Percentiles rank a stretch among this genome's conserved stretches.
Conservation (phyloP, 30 jellyfish, hydroid and myxozoan species). For the Clytia hemisphaerica region DNA sequence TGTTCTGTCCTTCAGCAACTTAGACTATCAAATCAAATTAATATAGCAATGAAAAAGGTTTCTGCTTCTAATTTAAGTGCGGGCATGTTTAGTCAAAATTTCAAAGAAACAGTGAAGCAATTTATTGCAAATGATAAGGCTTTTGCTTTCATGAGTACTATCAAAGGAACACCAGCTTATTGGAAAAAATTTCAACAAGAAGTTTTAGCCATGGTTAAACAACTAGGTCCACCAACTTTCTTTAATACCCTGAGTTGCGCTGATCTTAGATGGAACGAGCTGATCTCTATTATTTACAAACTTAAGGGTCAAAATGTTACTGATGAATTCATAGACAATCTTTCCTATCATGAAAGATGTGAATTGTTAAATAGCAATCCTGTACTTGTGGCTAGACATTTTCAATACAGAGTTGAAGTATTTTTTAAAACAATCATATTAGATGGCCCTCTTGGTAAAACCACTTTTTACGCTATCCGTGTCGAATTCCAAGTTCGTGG, state of each 20-base stretch:
- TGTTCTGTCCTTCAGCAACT: conserved; percentile 13
- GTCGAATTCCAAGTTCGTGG: too few relatives aligned
- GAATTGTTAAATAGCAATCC: conserved; percentile 23
- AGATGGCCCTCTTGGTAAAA: too few relatives aligned
- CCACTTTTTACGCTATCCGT: too few relatives aligned
- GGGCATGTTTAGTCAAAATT: conserved; percentile 7
- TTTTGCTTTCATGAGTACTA: conserved; percentile 10
- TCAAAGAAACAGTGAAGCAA: conserved; percentile 7
- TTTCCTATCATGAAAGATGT: conserved; percentile 15
- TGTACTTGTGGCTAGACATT: conserved; percentile 33
- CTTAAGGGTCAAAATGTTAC: not conserved
- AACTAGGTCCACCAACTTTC: conserved; percentile 31
- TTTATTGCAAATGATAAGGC: conserved; percentile 17
- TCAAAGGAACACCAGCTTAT: conserved; percentile 44
- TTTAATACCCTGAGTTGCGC: conserved; percentile 30
- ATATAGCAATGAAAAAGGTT: conserved; percentile 21
- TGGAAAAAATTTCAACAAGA: conserved; percentile 33
- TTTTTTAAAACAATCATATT: conserved; percentile 25
- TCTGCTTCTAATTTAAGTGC: conserved; percentile 3
- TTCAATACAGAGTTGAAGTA: conserved; percentile 31
- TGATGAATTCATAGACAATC: conserved; percentile 3
- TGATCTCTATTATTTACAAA: not conserved
- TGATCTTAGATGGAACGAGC: conserved; percentile 34
- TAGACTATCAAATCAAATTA: conserved; percentile 5
- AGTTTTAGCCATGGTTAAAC: conserved; percentile 43